Evolutionary conservation across 2,888 invertebrate species (phyloP).

Genomic region (Thyatira batis): DNA sequence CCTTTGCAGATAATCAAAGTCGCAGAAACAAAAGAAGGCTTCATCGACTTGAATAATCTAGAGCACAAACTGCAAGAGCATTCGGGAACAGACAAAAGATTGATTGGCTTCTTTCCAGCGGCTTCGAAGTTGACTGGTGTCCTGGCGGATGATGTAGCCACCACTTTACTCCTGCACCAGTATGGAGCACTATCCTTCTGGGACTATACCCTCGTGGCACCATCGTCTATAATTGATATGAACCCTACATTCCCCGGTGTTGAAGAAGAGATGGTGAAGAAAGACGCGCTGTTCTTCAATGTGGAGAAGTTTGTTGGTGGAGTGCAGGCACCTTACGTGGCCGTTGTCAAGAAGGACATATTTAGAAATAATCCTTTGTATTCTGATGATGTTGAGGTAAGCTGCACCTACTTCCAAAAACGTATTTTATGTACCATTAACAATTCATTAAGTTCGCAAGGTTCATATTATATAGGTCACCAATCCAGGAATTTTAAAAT

Average conservation of each 20-base stretch:
- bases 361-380: constrained; percentile 68
- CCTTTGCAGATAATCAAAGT: constrained; percentile 87
- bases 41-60: constrained; percentile 89
- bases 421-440: too few relatives aligned
- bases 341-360: constrained; percentile 78
- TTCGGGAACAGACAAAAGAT: constrained; percentile 82
- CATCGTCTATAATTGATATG: constrained; percentile 91
- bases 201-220: constrained; percentile 94
- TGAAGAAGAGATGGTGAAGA: constrained; percentile 87
- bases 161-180: constrained; percentile 90
- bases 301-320: constrained; percentile 96
- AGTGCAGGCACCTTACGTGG: constrained; percentile 90
- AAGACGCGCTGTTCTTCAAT: constrained; percentile 94
- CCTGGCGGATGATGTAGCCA: constrained; percentile 91
- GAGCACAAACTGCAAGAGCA: constrained; percentile 86
- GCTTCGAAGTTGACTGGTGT: constrained; percentile 95
- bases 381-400: constrained; percentile 75
- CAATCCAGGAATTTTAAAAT: too few relatives aligned
- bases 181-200: constrained; percentile 93
- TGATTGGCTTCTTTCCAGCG: constrained; percentile 93
- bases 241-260: constrained; percentile 88
- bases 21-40: constrained; percentile 89
- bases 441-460: not conserved
- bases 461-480: not conserved
- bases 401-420: constrained; percentile 17